Evolutionary conservation across 1,140 invertebrate species (phyloP), one percentile per base, ranked within the genome.

Genomic region (Cheumatopsyche charites): DNA sequence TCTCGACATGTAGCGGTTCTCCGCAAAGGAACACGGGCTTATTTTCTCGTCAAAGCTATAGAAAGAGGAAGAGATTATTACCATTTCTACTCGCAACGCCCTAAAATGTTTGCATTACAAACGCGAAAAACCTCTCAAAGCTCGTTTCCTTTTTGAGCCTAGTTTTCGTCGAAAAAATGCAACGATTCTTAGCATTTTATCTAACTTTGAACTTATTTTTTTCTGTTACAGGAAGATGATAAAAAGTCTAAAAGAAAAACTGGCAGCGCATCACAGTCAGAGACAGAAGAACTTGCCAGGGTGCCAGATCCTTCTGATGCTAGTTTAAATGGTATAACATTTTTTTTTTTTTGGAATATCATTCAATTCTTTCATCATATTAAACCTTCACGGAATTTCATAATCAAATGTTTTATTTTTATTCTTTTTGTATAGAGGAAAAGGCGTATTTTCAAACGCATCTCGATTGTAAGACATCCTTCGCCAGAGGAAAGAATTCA

Each of bases 221-320:
- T 55, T 52, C 15, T 41, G 17, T 68, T 71, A 6, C 26, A 76
- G 75, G 75, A 76, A 23, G 75, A 76, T 70, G 75, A 73, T 29
- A 73, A 76, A 58, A 76, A 76, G 29, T 65, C 72, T 4, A 76
- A 76, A 62, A 76, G 70, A 70, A 76, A 76, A 67, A 19, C 68
- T 4, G 67, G 75, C 9, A 69, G 68, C 41, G 66, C 67, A 36
- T 69, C 71, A 4, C 69, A 71, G 36, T 47, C 71, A 5, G 68
- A 68, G 41, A 41, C 68, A 15, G 72, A 76, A 61, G 72, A 76
- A 43, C 61, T 76, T 26, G 63, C 63, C 41, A 52, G 72, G 52
- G 71, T 76, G 25, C 75, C 75, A 0, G 75, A 76, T 67, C 75
- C 75, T 7, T 73, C 72, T 17, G 72, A 73, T 36, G 72, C 71